phyloP scores from a whole-genome alignment of 2,797 vertebrate species.

The Threskiornis aethiopicus region DNA sequence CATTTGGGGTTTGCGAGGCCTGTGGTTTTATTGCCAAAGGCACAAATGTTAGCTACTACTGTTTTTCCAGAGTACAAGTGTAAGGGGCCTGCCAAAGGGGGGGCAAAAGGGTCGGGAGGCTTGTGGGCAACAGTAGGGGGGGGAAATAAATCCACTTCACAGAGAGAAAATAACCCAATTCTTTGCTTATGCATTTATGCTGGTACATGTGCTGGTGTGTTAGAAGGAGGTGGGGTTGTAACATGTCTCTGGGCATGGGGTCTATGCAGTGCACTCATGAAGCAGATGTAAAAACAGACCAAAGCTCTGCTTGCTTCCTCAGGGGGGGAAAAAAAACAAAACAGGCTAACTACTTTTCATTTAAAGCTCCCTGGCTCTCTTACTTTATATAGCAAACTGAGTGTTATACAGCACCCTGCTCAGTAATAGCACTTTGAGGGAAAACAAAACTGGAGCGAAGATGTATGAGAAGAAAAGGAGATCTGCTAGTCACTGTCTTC shows the following conservation, averaged over 20 bases:
- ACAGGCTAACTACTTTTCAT: background rate
- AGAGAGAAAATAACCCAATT: conserved; percentile 35
- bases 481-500: background rate
- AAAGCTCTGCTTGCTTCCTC: background rate
- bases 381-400: background rate
- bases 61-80: conserved; percentile 75
- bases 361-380: background rate
- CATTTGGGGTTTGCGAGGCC: conserved; percentile 81
- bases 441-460: conserved; percentile 17
- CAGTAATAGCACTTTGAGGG: background rate
- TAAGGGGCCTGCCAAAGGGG: conserved; percentile 41
- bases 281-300: background rate
- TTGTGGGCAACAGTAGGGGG: background rate
- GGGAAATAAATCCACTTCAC: conserved; percentile 23
- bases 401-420: background rate
- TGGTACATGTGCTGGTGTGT: background rate
- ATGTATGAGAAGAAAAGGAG: conserved; percentile 11
- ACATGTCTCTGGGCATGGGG: background rate
- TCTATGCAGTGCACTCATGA: background rate
- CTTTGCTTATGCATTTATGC: conserved; percentile 54
- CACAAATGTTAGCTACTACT: conserved; percentile 84
- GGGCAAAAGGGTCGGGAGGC: background rate
- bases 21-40: conserved; percentile 84
- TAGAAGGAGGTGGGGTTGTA: background rate
- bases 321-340: background rate